These are phyloP conservation scores for Heteromyza rotundicornis DNA, from an alignment of 2,888 invertebrate genomes.

Conservation along the genomic window DNA sequence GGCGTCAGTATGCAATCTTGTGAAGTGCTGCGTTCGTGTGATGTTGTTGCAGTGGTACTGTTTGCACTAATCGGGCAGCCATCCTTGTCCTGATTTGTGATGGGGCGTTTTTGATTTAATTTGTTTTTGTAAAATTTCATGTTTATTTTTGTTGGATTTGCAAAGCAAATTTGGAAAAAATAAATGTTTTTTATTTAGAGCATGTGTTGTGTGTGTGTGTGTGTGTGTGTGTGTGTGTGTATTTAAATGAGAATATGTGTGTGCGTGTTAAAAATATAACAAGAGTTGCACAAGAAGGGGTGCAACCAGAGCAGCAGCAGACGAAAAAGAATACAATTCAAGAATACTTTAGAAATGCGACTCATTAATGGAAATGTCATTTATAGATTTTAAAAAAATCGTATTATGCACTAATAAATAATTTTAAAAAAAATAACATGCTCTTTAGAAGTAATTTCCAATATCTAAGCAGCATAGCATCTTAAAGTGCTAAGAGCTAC, in stretches of 20 bases:
- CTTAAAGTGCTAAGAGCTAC: no score
- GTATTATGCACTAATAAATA: no score
- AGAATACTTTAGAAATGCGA: no score
- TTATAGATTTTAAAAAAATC: no score
- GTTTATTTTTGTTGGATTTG: no score
- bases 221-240: not conserved
- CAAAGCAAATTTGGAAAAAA: not conserved
- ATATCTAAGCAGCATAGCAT: no score
- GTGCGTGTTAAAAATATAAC: no score
- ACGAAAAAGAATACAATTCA: no score
- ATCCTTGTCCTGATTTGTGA: constrained; percentile 51
- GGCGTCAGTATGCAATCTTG: constrained; percentile 43
- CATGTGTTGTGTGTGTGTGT: not conserved
- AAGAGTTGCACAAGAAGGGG: not conserved
- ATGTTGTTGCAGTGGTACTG: constrained; percentile 35
- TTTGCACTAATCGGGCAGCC: constrained; percentile 29
- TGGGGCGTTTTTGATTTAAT: not conserved
- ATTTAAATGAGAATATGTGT: not conserved
- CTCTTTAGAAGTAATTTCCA: no score
- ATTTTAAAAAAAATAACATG: no score
- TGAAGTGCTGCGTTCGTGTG: constrained; percentile 51
- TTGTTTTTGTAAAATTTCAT: not conserved
- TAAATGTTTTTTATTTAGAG: not conserved
- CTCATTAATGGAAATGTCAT: no score
- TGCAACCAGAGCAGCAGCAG: not conserved